phyloP scores from a whole-genome alignment of 2,113 vertebrate genomes.

The Brachyhypopomus occidentalis region DNA sequence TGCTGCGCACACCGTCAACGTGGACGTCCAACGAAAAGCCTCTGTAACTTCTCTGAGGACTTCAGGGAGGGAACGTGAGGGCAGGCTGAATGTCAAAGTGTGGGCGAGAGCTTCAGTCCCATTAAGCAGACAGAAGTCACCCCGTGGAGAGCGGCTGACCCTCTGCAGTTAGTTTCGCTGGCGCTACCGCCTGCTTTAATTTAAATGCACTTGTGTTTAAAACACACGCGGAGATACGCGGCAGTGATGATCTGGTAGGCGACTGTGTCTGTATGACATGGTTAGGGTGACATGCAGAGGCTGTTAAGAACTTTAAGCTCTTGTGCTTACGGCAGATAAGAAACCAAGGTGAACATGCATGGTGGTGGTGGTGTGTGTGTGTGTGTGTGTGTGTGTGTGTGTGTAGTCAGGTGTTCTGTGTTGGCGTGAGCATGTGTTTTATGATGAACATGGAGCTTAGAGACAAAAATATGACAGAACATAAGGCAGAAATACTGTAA shows the following conservation, averaged over 20 bases:
- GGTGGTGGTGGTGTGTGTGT: neutral
- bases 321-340: neutral
- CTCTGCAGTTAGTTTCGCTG: neutral
- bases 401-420: neutral
- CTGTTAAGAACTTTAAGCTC: neutral
- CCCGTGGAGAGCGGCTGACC: neutral
- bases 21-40: neutral
- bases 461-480: too few species aligned
- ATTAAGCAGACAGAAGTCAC: neutral
- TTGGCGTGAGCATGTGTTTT: slow-evolving; percentile 6
- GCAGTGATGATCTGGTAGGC: neutral
- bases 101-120: neutral
- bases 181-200: neutral
- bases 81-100: neutral
- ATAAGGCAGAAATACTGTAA: neutral
- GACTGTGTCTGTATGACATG: neutral
- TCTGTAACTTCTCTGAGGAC: neutral
- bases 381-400: slow-evolving; percentile 15
- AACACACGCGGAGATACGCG: slow-evolving; percentile 17
- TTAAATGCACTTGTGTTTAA: neutral
- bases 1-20: neutral
- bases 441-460: neutral
- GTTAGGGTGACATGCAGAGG: neutral
- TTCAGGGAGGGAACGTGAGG: neutral
- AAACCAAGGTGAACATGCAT: neutral